Conservation (phyloP, 1,140 invertebrate species). For the Apis laboriosa region DNA sequence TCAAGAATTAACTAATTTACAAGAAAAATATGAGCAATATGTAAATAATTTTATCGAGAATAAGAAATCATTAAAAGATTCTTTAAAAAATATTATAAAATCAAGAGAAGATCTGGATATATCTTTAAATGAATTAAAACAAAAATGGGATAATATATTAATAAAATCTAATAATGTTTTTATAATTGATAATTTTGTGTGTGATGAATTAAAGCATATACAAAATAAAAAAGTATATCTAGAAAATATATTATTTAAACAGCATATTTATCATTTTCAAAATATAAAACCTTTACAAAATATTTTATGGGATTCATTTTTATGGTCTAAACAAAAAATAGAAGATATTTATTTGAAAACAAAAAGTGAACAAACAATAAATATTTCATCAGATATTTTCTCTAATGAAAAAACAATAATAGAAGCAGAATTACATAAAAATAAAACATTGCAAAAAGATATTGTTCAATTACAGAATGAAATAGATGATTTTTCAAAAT, state of each 20-base stretch:
- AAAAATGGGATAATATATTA: slow-evolving; percentile 57
- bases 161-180: slow-evolving; percentile 56
- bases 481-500: slow-evolving; percentile 61
- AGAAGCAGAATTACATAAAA: slow-evolving; percentile 59
- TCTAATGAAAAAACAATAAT: slow-evolving; percentile 58
- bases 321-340: slow-evolving; percentile 65
- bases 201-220: slow-evolving; percentile 66
- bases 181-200: slow-evolving; percentile 43
- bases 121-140: slow-evolving; percentile 47
- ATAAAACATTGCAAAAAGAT: slow-evolving; percentile 50
- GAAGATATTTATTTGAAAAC: slow-evolving; percentile 43
- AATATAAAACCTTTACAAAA: slow-evolving; percentile 59
- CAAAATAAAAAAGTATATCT: slow-evolving; percentile 54
- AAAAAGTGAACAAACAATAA: slow-evolving; percentile 15
- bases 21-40: slow-evolving; percentile 55
- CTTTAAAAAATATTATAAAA: slow-evolving; percentile 57
- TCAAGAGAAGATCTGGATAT: slow-evolving; percentile 62
- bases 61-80: slow-evolving; percentile 65
- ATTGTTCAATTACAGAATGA: slow-evolving; percentile 56
- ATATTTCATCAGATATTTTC: slow-evolving; percentile 45
- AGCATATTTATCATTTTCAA: slow-evolving; percentile 52
- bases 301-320: slow-evolving; percentile 62
- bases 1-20: slow-evolving; percentile 43
- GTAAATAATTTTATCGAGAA: slow-evolving; percentile 60
- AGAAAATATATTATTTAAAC: slow-evolving; percentile 53